These are phyloP conservation scores for Scaptodrosophila latifasciaeformis DNA, from an alignment of 2,888 invertebrate species.

Conservation along the genomic window DNA sequence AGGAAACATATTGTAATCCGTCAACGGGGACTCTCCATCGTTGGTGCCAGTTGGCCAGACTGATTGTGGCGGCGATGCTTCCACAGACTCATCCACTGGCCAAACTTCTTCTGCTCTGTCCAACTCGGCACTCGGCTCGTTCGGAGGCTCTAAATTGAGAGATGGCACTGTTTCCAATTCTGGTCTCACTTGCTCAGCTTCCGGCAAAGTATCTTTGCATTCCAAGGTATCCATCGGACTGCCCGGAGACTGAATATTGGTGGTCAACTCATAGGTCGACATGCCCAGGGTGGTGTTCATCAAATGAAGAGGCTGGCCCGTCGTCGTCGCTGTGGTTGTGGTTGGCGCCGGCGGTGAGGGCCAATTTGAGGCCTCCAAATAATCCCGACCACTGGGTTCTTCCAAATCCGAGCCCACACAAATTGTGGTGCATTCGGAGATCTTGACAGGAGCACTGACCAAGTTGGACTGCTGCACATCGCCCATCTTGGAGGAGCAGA, in stretches of 20 bases:
- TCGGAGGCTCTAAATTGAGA: background rate
- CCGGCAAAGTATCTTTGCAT: background rate
- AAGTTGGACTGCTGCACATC: too few species aligned
- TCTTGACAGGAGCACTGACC: constrained; percentile 28
- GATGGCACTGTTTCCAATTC: background rate
- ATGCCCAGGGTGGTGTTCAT: constrained; percentile 70
- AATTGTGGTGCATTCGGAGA: constrained; percentile 68
- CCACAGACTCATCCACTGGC: background rate
- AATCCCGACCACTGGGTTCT: constrained; percentile 19
- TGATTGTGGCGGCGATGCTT: too few species aligned
- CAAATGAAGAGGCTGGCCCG: constrained; percentile 11
- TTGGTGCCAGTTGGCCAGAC: too few species aligned
- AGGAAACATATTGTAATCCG: too few species aligned
- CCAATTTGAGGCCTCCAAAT: background rate
- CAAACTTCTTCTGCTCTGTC: background rate
- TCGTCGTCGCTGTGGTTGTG: background rate
- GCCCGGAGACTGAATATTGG: background rate
- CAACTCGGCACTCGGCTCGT: too few species aligned
- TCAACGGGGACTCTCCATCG: too few species aligned
- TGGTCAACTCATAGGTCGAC: constrained; percentile 64
- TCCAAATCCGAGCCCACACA: constrained; percentile 42
- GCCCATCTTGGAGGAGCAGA: constrained; percentile 68
- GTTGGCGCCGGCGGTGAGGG: background rate
- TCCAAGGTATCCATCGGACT: background rate
- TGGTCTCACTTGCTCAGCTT: too few species aligned